Evolutionary conservation across 1,140 invertebrate genomes (phyloP), one percentile per base, ranked within the genome.

Genomic region (Andricus grossulariae): DNA sequence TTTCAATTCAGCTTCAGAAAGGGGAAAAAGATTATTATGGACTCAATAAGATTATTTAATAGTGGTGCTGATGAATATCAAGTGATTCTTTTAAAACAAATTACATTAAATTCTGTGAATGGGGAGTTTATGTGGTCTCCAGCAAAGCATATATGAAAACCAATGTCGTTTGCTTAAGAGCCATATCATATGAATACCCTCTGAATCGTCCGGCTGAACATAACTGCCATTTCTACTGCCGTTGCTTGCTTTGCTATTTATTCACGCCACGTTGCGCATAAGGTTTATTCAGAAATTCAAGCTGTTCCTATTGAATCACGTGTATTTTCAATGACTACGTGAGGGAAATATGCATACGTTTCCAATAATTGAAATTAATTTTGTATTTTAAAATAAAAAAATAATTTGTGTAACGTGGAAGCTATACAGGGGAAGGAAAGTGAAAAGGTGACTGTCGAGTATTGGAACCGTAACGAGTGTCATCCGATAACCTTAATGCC

Each of bases 161-260:
- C 32, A 45, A 66, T 45, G 60, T 66, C 32, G 60, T 66, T 66
- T 66, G 32, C 60, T 66, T 66, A 66, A 66, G 60, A n/a, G 60
- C 60, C 60, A 13, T 66, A 66, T 66, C 60, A 32, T 66, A 66
- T 66, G n/a, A 66, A 66, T 45, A 45, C 60, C 25, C 60, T 66
- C 15, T 32, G 25, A 66, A 66, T 66, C 25, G 60, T 66, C 60
- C 16, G 60, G 32, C 25, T 66, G 60, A 66, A 21, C 60, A 66
- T 66, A 66, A 66, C 60, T 66, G 60, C 60, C 25, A 32, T 66
- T 39, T 15, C 32, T 66, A 66, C 60, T 66, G 39, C 25, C 19
- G 21, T 16, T 60, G 21, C 57, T 60, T 21, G 57, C 57, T 25
- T 15, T 15, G n/a, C 25, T 3, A 66, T 66, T 66, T 66, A 66